Conservation (phyloP, 2,888 invertebrate genomes). For the Mellilla xanthometata region DNA sequence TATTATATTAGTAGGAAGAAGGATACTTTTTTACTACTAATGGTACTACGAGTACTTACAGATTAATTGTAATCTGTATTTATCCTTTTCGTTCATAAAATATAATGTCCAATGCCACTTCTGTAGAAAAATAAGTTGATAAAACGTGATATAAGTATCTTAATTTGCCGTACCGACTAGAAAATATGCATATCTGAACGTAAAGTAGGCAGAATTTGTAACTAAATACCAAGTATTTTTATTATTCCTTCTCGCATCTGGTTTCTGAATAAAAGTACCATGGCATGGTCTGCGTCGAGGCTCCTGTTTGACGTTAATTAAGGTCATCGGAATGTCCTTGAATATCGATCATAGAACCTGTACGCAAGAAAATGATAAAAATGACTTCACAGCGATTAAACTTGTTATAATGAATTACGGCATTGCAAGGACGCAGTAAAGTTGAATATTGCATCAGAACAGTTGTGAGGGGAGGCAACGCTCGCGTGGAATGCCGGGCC, state of each 20-base stretch:
- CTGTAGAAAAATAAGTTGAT: too few relatives aligned
- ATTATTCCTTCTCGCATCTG: constrained; percentile 6
- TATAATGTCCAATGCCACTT: too few relatives aligned
- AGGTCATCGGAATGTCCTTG: constrained; percentile 71
- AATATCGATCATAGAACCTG: constrained; percentile 56
- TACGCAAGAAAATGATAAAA: constrained; percentile 68
- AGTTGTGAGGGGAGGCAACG: constrained; percentile 74
- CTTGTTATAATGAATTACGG: constrained; percentile 81
- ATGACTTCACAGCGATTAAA: constrained; percentile 67
- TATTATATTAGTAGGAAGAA: too few relatives aligned
- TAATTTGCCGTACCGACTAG: too few relatives aligned
- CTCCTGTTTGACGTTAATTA: constrained; percentile 60
- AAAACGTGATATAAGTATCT: too few relatives aligned
- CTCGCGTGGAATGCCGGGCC: constrained; percentile 72
- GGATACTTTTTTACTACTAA: too few relatives aligned
- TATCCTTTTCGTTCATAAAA: too few relatives aligned
- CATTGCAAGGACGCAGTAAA: constrained; percentile 82
- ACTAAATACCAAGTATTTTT: neutral
- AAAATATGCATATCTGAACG: too few relatives aligned
- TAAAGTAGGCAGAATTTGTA: too few relatives aligned
- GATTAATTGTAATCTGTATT: too few relatives aligned
- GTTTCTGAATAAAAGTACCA: constrained; percentile 46
- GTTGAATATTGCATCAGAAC: constrained; percentile 81
- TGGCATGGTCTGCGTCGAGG: constrained; percentile 51
- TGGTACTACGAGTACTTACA: too few relatives aligned